Percentiles rank a stretch among this genome's conserved stretches.
Conservation (phyloP, 2,888 invertebrate species). For the Drosophila putrida region DNA sequence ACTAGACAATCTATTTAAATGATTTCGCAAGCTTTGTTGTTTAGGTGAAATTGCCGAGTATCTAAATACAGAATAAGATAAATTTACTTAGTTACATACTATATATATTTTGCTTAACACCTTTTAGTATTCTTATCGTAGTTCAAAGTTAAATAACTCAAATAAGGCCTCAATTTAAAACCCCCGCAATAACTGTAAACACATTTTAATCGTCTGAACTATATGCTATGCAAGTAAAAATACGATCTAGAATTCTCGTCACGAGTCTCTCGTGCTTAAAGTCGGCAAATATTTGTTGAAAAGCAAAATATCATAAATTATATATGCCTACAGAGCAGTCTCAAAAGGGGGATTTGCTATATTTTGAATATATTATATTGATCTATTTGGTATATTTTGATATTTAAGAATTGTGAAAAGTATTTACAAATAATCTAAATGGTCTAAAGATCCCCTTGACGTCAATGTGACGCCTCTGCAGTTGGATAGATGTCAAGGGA, state of each 20-base stretch:
- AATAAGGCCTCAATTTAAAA: constrained; percentile 42
- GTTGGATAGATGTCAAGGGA: constrained; percentile 21
- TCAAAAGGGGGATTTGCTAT: background rate
- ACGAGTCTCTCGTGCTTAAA: constrained; percentile 57
- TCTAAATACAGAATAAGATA: constrained; percentile 20
- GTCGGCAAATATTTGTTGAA: constrained; percentile 50
- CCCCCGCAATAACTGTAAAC: constrained; percentile 53
- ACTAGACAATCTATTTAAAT: background rate
- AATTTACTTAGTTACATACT: background rate
- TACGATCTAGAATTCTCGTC: constrained; percentile 43
- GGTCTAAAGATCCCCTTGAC: background rate
- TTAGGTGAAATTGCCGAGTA: constrained; percentile 4
- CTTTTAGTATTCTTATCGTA: constrained; percentile 48
- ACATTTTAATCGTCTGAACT: constrained; percentile 43
- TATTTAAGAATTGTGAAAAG: background rate
- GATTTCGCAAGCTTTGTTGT: constrained; percentile 7
- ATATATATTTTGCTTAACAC: constrained; percentile 31
- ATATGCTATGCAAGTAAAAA: constrained; percentile 49
- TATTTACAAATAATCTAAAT: background rate
- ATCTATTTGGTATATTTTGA: background rate
- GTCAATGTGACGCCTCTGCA: constrained; percentile 15
- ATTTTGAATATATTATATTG: background rate
- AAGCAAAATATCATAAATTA: constrained; percentile 46
- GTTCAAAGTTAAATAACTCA: constrained; percentile 35
- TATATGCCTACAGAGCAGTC: constrained; percentile 50